Percentiles rank a stretch among this genome's conserved stretches.
phyloP scores from a whole-genome alignment of 2,113 vertebrate species.

The Syngnathoides biaculeatus region DNA sequence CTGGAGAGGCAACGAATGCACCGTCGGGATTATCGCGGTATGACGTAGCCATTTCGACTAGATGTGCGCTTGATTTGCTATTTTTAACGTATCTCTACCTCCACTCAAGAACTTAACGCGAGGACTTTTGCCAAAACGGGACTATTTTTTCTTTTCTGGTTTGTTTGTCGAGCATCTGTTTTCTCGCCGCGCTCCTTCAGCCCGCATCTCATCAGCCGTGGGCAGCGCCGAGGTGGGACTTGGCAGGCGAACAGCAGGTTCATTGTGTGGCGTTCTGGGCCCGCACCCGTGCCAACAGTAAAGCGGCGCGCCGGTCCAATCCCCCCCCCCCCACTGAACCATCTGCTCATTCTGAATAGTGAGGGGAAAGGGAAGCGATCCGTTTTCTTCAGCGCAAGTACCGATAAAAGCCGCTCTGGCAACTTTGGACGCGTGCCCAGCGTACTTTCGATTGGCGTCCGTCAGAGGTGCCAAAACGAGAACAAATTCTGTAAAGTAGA shows the following conservation, averaged over 20 bases:
- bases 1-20: slow-evolving; percentile 58
- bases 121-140: not conserved
- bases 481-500: not conserved
- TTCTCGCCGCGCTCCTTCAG: not conserved
- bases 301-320: slow-evolving; percentile 32
- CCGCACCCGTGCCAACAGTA: slow-evolving; percentile 34
- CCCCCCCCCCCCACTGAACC: slow-evolving; percentile 32
- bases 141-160: too few relatives aligned
- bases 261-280: slow-evolving; percentile 61
- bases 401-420: not conserved
- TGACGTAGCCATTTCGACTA: too few relatives aligned
- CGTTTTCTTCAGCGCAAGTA: not conserved
- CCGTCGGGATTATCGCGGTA: not conserved
- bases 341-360: slow-evolving; percentile 36
- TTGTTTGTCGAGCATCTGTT: not conserved
- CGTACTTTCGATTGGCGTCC: slow-evolving; percentile 47
- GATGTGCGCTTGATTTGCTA: too few relatives aligned
- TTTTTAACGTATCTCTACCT: too few relatives aligned
- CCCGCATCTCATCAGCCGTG: slow-evolving; percentile 3
- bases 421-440: not conserved
- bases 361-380: not conserved
- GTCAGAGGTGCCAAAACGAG: not conserved
- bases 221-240: slow-evolving; percentile 29
- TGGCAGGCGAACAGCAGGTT: slow-evolving; percentile 57
- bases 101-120: not conserved